These are phyloP conservation scores for Oryzias sinensis DNA, from an alignment of 2,797 vertebrate species.

Conservation along the genomic window DNA sequence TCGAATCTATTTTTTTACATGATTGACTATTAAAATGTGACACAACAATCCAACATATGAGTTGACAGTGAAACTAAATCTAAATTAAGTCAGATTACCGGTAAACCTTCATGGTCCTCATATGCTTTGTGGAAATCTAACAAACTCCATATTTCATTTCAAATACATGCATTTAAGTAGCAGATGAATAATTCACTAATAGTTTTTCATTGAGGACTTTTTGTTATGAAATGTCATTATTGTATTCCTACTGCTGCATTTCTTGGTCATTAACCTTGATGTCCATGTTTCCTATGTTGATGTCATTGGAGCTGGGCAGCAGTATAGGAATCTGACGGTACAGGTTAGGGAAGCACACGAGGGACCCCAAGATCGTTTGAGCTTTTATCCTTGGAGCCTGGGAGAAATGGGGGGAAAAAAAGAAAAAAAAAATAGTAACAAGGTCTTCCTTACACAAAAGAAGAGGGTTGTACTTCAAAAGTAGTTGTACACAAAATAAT, in stretches of 20 bases:
- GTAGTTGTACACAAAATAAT: neutral
- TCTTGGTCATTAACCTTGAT: conserved; percentile 82
- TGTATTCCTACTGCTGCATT: neutral
- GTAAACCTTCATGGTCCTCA: neutral
- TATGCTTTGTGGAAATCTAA: conserved; percentile 2
- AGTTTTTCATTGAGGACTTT: neutral
- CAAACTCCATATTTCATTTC: neutral
- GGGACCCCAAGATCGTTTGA: conserved; percentile 91
- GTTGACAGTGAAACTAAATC: neutral
- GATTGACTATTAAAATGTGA: neutral
- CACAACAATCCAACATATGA: neutral
- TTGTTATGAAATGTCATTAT: neutral
- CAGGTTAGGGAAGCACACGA: conserved; percentile 94
- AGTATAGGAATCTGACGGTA: conserved; percentile 86
- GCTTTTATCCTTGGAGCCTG: conserved; percentile 92
- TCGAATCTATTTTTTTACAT: neutral
- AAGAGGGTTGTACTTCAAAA: neutral
- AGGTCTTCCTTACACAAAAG: neutral
- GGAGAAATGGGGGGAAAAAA: conserved; percentile 10
- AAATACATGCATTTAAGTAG: neutral
- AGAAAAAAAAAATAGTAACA: conserved; percentile 21
- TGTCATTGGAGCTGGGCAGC: conserved; percentile 77
- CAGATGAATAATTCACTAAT: neutral
- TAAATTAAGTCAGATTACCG: no score
- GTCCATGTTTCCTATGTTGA: conserved; percentile 75